Evolutionary conservation across 1,140 invertebrate genomes (phyloP), one percentile per base, ranked within the genome.

Genomic region (Drosophila rufa): DNA sequence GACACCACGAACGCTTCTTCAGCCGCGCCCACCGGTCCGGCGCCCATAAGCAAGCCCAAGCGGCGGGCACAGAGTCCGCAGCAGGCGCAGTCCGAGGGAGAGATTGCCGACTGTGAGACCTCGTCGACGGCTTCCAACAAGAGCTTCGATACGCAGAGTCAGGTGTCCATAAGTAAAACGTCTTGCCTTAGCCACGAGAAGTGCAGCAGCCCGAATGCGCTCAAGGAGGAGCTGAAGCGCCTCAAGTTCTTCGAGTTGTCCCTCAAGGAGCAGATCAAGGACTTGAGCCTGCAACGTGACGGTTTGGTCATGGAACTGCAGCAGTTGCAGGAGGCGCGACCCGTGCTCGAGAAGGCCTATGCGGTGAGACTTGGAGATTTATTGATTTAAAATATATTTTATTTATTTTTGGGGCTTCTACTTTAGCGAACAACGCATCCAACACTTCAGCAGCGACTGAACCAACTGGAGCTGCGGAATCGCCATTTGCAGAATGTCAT

Each of bases 401-500:
- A 65, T 7, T 38, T 14, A 19, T 19, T 27, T 11, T 2, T 11
- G 2, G 9, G 1, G 4, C 47, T 40, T 15, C 15, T 14, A 4
- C 45, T 42, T 8, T n/a, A 93, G 92, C 81, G 92, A 57, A 89
- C 92, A 2, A 80, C 85, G 30, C 92, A 93, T 91, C 92, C 92
- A 38, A 92, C 78, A 58, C 71, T 93, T 57, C 89, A 86, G 65
- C 87, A 93, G 64, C 80, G 92, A 71, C 80, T 93, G 46, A 92
- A 92, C 56, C 90, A 91, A 62, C 85, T 95, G 70, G 95, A 96
- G 69, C 93, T 95, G 50, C 94, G 94, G 47, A 95, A 95, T 80
- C 94, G 94, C 48, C 94, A 95, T 82, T 89, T 96, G 45, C 94
- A 95, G 79, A 92, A 93, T 66, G 94, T 94, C 69, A 92, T 96